These are phyloP conservation scores for Holothuria glaberrima DNA, from an alignment of 35 echinoderm and acorn worm genomes.

Conservation along the genomic window DNA sequence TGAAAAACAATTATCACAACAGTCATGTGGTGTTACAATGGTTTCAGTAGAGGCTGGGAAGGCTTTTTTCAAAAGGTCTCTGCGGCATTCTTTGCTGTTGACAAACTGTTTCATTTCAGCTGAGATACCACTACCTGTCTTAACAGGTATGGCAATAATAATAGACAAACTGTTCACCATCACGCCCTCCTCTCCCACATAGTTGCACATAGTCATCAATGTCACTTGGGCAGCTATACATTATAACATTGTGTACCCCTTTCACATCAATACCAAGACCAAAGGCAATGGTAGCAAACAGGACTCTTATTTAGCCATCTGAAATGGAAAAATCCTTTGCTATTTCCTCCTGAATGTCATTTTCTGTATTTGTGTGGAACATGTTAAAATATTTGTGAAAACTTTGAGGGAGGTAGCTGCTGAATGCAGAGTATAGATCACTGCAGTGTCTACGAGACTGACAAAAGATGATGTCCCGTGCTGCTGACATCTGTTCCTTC, in stretches of 20 bases:
- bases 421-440: constrained; percentile 54
- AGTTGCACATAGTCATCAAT: constrained; percentile 60
- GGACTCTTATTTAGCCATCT: constrained; percentile 32
- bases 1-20: constrained; percentile 67
- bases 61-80: neutral
- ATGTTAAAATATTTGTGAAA: constrained; percentile 24
- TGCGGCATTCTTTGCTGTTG: constrained; percentile 13
- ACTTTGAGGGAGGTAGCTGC: neutral
- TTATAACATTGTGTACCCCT: constrained; percentile 22
- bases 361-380: constrained; percentile 61
- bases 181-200: constrained; percentile 2
- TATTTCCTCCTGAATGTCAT: constrained; percentile 33
- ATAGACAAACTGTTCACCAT: constrained; percentile 26
- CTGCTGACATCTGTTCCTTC: neutral
- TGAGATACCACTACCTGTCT: neutral
- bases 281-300: constrained; percentile 65
- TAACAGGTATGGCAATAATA: constrained; percentile 13
- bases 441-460: constrained; percentile 43
- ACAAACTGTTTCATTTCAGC: constrained; percentile 49
- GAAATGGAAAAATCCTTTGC: constrained; percentile 11
- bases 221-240: constrained; percentile 27
- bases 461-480: constrained; percentile 57
- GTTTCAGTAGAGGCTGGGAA: neutral
- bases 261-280: constrained; percentile 75
- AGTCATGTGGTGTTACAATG: neutral